Base-by-base conservation (phyloP, 2,888 invertebrate species). In the Mactromeris polynyma region DNA sequence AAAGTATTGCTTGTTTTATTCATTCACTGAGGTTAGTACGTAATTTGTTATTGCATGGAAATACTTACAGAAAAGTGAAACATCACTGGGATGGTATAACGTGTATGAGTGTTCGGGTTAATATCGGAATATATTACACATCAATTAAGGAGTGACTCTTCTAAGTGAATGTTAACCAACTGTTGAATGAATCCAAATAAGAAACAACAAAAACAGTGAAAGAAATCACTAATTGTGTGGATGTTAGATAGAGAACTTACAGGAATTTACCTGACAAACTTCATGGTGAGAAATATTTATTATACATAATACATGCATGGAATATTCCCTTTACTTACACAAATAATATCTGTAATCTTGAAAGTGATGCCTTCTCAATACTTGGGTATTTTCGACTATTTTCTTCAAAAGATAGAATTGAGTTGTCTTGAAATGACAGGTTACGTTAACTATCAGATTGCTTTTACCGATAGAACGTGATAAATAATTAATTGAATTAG, bases 231-330 rank as follows among this genome's bases (percentile, higher is more conserved):
- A n/a, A 26, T 64, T 64, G 2, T 64, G n/a, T 64, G 58, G 58
- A 64, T 64, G 7, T 64, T 26, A n/a, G 58, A 64, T n/a, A 26
- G 26, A 1, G 58, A 26, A 26, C 58, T 26, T 26, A 26, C 26
- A 73, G 73, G 73, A 73, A 17, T 73, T 73, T 73, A 36, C 73
- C 36, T 73, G 73, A 33, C 73, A 36, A 73, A 73, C 73, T 36
- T 73, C 36, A 73, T 73, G 73, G 73, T 73, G 17, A 33, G 73
- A 26, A 64, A n/a, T 46, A 21, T 64, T 2, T 64, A 26, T n/a
- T n/a, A 64, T 46, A 46, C 11, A n/a, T 46, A 46, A 46, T 46
- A 46, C 46, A 46, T 14, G 2, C 14, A 46, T 46, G 14, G 46
- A 17, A 46, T 46, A 42, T 7, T 42, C 7, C n/a, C n/a, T n/a